Evolutionary conservation across 2,888 invertebrate genomes (phyloP).

Genomic region (Sepiola atlantica): DNA sequence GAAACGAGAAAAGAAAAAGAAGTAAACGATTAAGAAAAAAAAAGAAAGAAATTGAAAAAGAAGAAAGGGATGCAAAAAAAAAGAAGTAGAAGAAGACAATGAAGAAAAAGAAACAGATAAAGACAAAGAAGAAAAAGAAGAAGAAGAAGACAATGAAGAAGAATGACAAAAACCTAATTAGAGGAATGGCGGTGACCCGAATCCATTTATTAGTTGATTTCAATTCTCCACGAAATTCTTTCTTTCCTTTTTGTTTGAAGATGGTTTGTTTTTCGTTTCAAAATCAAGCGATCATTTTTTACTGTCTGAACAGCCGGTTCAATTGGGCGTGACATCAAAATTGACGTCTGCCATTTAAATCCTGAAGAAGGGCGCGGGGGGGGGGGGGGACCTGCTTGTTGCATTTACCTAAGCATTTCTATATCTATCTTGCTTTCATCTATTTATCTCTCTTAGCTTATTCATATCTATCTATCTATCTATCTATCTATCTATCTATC

Average conservation of each 20-base stretch:
- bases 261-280: neutral
- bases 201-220: neutral
- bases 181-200: neutral
- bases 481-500: no score
- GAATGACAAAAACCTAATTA: neutral
- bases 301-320: neutral
- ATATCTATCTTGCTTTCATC: neutral
- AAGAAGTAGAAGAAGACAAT: no score
- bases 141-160: no score
- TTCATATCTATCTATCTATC: no score
- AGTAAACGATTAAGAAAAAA: no score
- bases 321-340: neutral
- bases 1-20: no score
- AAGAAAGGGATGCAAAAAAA: no score
- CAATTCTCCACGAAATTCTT: neutral
- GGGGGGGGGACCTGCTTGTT: no score
- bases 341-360: neutral
- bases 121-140: no score
- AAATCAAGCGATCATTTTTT: neutral
- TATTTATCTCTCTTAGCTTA: neutral
- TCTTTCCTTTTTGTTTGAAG: neutral
- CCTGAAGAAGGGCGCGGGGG: neutral
- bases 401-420: neutral
- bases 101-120: no score
- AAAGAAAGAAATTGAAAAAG: no score